Conservation (phyloP, 2,797 vertebrate species). For the Luscinia luscinia region DNA sequence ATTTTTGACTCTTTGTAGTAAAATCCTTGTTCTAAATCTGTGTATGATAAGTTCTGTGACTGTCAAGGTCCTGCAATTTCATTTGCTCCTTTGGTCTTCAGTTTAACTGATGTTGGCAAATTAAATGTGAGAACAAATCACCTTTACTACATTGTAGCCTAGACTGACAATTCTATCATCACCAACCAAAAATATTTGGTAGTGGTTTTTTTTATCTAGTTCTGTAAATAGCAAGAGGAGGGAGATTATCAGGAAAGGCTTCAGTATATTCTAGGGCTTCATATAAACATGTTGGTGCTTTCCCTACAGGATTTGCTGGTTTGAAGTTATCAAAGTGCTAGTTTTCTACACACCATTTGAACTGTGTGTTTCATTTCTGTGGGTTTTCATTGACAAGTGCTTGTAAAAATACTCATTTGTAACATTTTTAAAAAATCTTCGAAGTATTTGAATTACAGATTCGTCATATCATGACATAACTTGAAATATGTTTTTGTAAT, state of each 20-base stretch:
- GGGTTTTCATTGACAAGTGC: not conserved
- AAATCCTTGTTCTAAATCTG: not conserved
- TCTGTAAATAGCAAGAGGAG: not conserved
- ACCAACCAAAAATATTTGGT: not conserved
- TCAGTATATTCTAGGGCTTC: not conserved
- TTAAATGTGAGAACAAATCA: not conserved
- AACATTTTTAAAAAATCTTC: not conserved
- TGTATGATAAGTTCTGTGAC: not conserved
- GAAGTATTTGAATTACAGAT: not conserved
- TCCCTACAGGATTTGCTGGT: not conserved
- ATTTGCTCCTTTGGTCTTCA: not conserved
- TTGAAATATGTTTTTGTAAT: not conserved
- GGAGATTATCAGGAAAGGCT: not conserved
- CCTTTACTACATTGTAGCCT: not conserved
- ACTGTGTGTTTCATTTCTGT: not conserved
- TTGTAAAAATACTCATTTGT: not conserved
- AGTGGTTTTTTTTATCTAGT: not conserved
- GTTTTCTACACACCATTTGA: not conserved
- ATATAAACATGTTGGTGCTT: not conserved
- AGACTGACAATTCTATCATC: not conserved
- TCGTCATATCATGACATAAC: not conserved
- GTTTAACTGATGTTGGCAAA: not conserved
- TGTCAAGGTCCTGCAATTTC: not conserved
- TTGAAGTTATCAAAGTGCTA: not conserved
- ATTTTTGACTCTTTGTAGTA: not conserved